phyloP scores from a whole-genome alignment of 2,113 vertebrate species.

The Albula goreensis region DNA sequence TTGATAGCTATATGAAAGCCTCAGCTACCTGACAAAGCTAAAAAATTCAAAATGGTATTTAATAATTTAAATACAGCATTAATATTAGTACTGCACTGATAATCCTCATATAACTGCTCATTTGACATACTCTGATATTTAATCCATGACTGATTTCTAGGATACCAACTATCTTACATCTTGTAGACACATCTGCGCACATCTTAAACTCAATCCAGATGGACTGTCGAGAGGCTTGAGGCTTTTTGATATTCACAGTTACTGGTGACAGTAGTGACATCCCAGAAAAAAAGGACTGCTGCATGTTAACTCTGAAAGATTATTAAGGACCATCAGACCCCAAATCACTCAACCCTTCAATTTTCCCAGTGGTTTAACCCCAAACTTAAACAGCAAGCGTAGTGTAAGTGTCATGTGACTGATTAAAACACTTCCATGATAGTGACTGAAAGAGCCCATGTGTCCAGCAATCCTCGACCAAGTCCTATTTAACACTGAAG shows the following conservation, averaged over 20 bases:
- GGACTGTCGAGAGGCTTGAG: not conserved
- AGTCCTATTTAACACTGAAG: not conserved
- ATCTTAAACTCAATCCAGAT: slow-evolving; percentile 6
- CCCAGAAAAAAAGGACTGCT: not conserved
- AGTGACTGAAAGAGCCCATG: not conserved
- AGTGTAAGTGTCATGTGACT: not conserved
- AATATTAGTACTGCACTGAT: not conserved
- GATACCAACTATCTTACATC: not conserved
- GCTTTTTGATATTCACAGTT: not conserved
- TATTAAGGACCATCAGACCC: not conserved
- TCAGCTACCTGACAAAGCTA: not conserved
- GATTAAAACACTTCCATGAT: not conserved
- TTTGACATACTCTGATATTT: not conserved
- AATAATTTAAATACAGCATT: not conserved
- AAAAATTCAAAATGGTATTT: not conserved
- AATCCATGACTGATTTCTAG: not conserved
- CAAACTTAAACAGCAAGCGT: not conserved
- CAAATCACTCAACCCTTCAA: not conserved
- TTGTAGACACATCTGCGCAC: not conserved
- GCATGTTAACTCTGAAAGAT: not conserved
- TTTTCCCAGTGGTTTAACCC: not conserved
- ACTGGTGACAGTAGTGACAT: not conserved
- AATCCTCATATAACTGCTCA: not conserved
- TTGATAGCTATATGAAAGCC: not conserved
- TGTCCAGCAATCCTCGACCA: not conserved